These are phyloP conservation scores for Cheilosia vulpina DNA, from an alignment of 2,888 invertebrate species.

Conservation along the genomic window DNA sequence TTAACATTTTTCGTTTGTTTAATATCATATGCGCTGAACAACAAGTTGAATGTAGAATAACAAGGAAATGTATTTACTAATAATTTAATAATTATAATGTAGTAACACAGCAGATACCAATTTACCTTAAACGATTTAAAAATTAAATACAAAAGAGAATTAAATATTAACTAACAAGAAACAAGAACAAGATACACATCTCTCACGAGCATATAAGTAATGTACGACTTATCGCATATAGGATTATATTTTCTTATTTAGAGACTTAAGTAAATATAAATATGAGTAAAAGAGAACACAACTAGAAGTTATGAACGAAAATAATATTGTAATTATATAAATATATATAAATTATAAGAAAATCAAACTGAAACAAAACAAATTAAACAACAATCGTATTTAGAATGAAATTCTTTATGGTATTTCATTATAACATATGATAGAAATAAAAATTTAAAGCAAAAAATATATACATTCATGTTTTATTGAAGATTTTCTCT, in stretches of 20 bases:
- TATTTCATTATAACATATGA: conserved; percentile 70
- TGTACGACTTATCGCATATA: conserved; percentile 74
- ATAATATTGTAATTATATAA: conserved; percentile 37
- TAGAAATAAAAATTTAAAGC: conserved; percentile 60
- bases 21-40: neutral
- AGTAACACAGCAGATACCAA: conserved; percentile 68
- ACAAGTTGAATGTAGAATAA: conserved; percentile 3
- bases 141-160: conserved; percentile 20
- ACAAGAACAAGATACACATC: conserved; percentile 67
- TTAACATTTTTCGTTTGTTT: conserved; percentile 31
- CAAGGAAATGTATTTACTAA: conserved; percentile 56
- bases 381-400: conserved; percentile 66
- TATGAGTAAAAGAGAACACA: conserved; percentile 21
- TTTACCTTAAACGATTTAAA: conserved; percentile 55
- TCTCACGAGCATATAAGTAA: conserved; percentile 66
- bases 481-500: conserved; percentile 20
- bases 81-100: conserved; percentile 54
- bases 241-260: conserved; percentile 74
- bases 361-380: conserved; percentile 25
- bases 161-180: conserved; percentile 25
- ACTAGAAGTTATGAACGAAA: conserved; percentile 56
- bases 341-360: conserved; percentile 31
- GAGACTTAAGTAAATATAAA: conserved; percentile 62
- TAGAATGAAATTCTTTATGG: conserved; percentile 58
- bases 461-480: conserved; percentile 17